Evolutionary conservation across 2,888 invertebrate species (phyloP).

Genomic region (Protonemura montana): DNA sequence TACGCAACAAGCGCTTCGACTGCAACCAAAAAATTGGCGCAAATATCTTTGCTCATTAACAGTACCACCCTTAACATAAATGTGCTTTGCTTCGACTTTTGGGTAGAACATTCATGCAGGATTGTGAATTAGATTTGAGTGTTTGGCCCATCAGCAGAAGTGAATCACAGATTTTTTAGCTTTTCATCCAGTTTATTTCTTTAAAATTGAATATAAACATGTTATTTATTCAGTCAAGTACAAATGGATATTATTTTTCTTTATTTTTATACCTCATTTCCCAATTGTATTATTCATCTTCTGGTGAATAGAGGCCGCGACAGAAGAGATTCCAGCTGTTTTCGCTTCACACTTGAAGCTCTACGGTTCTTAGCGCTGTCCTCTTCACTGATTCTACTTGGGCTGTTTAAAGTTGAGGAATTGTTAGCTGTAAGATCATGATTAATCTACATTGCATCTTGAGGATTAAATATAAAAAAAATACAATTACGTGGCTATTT

Average conservation of each 20-base stretch:
- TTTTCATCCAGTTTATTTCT: conserved; percentile 9
- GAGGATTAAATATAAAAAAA: conserved; percentile 13
- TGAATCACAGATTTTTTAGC: background rate
- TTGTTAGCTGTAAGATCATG: no score
- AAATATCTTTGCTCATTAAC: background rate
- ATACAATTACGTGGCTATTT: background rate
- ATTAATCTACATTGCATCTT: background rate
- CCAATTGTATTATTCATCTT: background rate
- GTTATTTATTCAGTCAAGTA: background rate
- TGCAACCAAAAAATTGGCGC: background rate
- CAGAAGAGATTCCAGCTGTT: conserved; percentile 64
- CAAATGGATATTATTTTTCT: conserved; percentile 21
- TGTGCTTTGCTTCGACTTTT: background rate
- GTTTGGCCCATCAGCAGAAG: background rate
- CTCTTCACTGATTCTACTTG: conserved; percentile 39
- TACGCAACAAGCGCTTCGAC: conserved; percentile 7
- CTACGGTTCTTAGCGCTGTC: conserved; percentile 25
- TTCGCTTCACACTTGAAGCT: conserved; percentile 58
- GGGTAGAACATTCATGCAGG: background rate
- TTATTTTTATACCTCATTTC: background rate
- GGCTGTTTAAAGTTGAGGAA: conserved; percentile 41
- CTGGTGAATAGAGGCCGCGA: conserved; percentile 69
- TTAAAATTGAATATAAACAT: background rate
- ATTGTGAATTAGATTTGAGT: background rate
- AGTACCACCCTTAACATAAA: background rate